Percentiles rank a stretch among this genome's conserved stretches.
phyloP scores from a whole-genome alignment of 2,113 vertebrate species.

The Ifrita kowaldi region DNA sequence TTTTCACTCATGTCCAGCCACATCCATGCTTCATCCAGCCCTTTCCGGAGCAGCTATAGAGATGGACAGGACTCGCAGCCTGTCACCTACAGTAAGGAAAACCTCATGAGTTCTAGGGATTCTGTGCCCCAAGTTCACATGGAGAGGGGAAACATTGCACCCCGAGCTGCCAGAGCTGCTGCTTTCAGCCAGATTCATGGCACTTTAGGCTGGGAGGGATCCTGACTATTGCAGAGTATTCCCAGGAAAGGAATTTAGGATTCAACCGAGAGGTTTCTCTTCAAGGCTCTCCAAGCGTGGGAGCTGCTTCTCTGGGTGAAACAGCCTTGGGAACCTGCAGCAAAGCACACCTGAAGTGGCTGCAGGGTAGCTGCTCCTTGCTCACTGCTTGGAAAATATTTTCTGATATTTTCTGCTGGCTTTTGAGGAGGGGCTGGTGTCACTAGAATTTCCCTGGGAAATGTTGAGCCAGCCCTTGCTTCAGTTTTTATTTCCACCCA shows the following conservation, averaged over 20 bases:
- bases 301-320: neutral
- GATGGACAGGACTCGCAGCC: neutral
- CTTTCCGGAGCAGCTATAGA: neutral
- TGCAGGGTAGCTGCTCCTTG: neutral
- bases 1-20: neutral
- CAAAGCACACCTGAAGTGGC: neutral
- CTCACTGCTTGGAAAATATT: neutral
- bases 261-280: neutral
- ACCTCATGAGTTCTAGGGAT: neutral
- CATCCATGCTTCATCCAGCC: neutral
- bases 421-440: neutral
- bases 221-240: neutral
- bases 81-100: neutral
- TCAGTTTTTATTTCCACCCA: neutral
- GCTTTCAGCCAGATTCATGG: neutral
- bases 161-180: accelerated
- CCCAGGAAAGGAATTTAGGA: neutral
- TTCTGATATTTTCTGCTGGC: neutral
- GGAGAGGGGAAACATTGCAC: neutral
- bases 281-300: neutral
- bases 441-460: neutral
- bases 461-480: neutral
- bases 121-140: accelerated
- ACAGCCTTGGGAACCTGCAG: neutral
- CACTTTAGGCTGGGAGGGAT: neutral